Base-by-base conservation (phyloP, 2,888 invertebrate species). In the Lasioglossum villosulum region DNA sequence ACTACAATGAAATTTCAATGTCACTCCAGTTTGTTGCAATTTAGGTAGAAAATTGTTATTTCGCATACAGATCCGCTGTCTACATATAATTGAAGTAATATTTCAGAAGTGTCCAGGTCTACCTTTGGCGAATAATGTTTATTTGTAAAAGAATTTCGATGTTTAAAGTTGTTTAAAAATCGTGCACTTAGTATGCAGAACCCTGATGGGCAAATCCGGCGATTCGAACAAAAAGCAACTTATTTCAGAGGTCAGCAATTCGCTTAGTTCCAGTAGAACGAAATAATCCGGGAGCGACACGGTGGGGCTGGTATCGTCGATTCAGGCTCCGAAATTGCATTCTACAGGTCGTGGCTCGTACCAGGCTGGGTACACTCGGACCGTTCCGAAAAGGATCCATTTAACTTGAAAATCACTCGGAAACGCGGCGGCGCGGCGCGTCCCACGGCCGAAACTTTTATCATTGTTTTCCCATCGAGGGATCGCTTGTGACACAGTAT, bases 381-480 rank as follows among this genome's bases (percentile, higher is more conserved):
- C 34, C 66, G 66, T 4, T 30, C 19, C 66, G 66, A 66, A 66
- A 66, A 34, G 34, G 66, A 63, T 34, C 66, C 66, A 34, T 66
- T 66, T 66, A 66, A 66, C 66, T 34, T 19, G 66, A 34, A 34
- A 66, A 66, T 30, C 34, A 34, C 19, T 19, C 19, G 66, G 30
- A 30, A 63, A 63, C 66, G 34, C 19, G 66, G 6, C 19, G 34
- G 23, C 23, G n/a, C 10, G 52, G 8, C n/a, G 23, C 48, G 48
- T 52, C 52, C 52, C 52, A 10, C 52, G 52, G 3, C 8, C 34
- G 23, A 30, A 66, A 66, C 66, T 66, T 66, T 66, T 66, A 66
- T 66, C 66, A 66, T 66, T 66, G 66, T 68, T 37, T 68, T n/a
- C 68, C 34, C 39, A 68, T 68, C 10, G 23, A n/a, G n/a, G 37